Conservation (phyloP, 1,140 invertebrate genomes). For the Scaptomyza graminum region DNA sequence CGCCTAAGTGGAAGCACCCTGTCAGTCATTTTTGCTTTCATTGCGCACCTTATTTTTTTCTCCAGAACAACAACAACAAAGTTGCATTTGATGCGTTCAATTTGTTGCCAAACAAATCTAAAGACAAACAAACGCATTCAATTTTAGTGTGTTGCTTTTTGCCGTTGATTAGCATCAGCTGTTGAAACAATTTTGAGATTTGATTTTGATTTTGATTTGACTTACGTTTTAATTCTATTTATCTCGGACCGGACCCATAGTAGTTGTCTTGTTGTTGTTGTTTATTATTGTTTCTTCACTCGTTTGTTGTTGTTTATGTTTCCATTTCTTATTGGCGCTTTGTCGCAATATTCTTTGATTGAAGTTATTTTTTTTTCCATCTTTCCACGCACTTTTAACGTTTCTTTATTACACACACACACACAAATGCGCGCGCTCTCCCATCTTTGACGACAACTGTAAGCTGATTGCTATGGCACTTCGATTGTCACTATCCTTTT, state of each 20-base stretch:
- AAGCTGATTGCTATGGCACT: constrained; percentile 30
- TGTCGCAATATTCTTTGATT: constrained; percentile 60
- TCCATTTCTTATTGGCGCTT: constrained; percentile 62
- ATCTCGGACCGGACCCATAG: no score
- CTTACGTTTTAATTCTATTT: constrained; percentile 35
- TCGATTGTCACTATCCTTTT: constrained; percentile 5
- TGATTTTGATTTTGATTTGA: constrained; percentile 57
- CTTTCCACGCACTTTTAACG: constrained; percentile 18
- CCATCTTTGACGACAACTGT: not conserved
- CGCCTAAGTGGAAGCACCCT: constrained; percentile 63
- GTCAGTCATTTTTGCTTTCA: constrained; percentile 55
- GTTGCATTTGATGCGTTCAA: constrained; percentile 68
- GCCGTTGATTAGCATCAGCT: constrained; percentile 76
- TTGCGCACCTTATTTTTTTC: constrained; percentile 51
- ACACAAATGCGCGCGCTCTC: not conserved
- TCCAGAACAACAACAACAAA: constrained; percentile 22
- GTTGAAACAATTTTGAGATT: constrained; percentile 64
- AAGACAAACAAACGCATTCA: constrained; percentile 54
- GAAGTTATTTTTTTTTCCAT: constrained; percentile 53
- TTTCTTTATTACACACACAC: constrained; percentile 8
- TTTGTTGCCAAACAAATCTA: constrained; percentile 79
- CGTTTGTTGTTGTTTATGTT: constrained; percentile 69
- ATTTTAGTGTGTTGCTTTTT: not conserved
- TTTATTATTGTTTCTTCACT: constrained; percentile 70
- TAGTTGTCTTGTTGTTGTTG: not conserved